Conservation (phyloP, 2,888 invertebrate species). For the Dasysyrphus tricinctus region DNA sequence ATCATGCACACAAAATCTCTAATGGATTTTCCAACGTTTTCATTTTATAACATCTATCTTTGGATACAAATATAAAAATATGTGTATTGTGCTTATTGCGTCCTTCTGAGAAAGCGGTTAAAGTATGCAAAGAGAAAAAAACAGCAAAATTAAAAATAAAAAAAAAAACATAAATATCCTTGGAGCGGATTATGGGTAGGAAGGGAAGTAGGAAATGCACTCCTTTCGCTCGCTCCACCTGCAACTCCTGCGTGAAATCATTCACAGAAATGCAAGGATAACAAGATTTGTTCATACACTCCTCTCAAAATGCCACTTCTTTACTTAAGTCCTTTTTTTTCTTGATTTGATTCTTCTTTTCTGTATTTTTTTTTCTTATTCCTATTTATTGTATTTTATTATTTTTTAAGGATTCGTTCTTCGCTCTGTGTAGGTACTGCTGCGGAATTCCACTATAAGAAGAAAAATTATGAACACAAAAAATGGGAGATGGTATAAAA, state of each 20-base stretch:
- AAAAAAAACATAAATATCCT: constrained; percentile 55
- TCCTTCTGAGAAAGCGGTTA: constrained; percentile 44
- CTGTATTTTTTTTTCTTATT: constrained; percentile 20
- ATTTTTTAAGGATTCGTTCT: constrained; percentile 20
- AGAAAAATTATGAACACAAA: constrained; percentile 5
- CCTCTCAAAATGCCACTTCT: constrained; percentile 58
- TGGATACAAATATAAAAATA: constrained; percentile 20
- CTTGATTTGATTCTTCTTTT: constrained; percentile 56
- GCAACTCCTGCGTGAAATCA: constrained; percentile 71
- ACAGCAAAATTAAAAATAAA: constrained; percentile 15
- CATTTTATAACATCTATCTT: constrained; percentile 63
- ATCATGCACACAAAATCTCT: constrained; percentile 55
- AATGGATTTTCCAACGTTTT: constrained; percentile 73
- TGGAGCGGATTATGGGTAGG: constrained; percentile 16
- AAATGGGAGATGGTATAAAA: constrained; percentile 44
- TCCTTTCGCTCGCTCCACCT: constrained; percentile 48
- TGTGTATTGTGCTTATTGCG: constrained; percentile 50
- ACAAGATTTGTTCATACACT: constrained; percentile 64
- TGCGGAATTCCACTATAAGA: constrained; percentile 45
- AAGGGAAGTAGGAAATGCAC: constrained; percentile 29
- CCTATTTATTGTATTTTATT: constrained; percentile 5
- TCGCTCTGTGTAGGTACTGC: constrained; percentile 15
- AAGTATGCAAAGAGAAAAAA: constrained; percentile 39
- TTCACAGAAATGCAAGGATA: constrained; percentile 75
- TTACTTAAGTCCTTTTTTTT: constrained; percentile 57